Conservation (phyloP, 2,113 vertebrate genomes). For the Notothenia rossii region DNA sequence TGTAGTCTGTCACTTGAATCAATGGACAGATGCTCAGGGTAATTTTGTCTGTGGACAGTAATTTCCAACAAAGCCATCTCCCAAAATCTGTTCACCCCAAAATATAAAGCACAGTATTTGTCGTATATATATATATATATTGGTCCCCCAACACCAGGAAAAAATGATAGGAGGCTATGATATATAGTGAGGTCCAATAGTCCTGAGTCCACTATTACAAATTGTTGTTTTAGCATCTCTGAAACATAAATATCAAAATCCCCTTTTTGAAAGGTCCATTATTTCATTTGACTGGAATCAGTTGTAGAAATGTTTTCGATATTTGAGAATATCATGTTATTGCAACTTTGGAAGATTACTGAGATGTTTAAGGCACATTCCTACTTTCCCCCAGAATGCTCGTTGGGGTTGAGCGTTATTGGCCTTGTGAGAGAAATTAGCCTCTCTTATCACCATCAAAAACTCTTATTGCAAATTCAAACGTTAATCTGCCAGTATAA, state of each 20-base stretch:
- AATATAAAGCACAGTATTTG: constrained; percentile 42
- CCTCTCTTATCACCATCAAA: not conserved
- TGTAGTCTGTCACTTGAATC: constrained; percentile 69
- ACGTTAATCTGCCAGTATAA: not conserved
- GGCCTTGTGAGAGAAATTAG: not conserved
- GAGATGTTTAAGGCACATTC: not conserved
- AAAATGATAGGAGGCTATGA: constrained; percentile 3
- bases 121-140: constrained; percentile 30
- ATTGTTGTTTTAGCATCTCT: constrained; percentile 28
- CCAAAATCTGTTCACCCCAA: constrained; percentile 47
- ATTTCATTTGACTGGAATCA: not conserved
- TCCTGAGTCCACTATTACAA: constrained; percentile 78
- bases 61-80: constrained; percentile 82
- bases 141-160: constrained; percentile 54
- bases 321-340: not conserved
- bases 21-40: constrained; percentile 77
- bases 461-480: not conserved
- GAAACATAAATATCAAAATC: not conserved
- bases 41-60: constrained; percentile 84
- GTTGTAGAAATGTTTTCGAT: not conserved
- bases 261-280: not conserved
- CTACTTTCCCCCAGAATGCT: not conserved
- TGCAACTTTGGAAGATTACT: not conserved
- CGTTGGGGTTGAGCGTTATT: not conserved
- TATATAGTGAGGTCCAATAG: constrained; percentile 56